phyloP scores from a whole-genome alignment of 2,888 invertebrate genomes.

The Melinaea marsaeus region DNA sequence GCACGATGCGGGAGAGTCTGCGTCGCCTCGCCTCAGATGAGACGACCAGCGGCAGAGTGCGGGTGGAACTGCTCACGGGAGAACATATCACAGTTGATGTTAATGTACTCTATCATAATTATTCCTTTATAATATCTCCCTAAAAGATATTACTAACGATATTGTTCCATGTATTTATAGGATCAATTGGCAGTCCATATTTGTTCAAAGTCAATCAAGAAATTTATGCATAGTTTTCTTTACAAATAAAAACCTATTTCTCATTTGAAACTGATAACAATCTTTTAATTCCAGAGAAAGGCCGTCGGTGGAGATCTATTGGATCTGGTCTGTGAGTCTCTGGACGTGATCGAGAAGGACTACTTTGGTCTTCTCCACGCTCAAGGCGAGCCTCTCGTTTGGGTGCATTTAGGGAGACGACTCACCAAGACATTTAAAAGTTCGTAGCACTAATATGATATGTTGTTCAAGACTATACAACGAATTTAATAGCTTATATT shows the following conservation, averaged over 20 bases:
- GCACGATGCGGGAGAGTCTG: conserved; percentile 66
- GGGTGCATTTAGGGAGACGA: conserved; percentile 93
- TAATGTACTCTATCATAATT: conserved; percentile 65
- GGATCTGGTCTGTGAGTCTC: conserved; percentile 90
- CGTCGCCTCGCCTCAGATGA: conserved; percentile 65
- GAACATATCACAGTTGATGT: conserved; percentile 87
- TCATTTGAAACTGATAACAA: too few species aligned
- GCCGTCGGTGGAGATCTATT: conserved; percentile 91
- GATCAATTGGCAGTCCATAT: too few species aligned
- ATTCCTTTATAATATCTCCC: too few species aligned
- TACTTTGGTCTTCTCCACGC: conserved; percentile 94
- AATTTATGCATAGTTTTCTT: conserved; percentile 9
- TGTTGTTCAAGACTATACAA: too few species aligned
- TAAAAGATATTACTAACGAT: too few species aligned
- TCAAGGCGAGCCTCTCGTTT: conserved; percentile 89
- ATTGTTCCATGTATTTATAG: too few species aligned
- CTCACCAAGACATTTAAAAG: conserved; percentile 93
- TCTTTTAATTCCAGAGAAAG: conserved; percentile 82
- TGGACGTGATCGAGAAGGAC: conserved; percentile 93
- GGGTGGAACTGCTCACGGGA: conserved; percentile 90
- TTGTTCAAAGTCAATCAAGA: not conserved
- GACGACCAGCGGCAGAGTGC: conserved; percentile 74
- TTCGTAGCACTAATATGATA: conserved; percentile 57
- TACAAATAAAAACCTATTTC: not conserved
- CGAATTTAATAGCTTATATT: too few species aligned